Evolutionary conservation across 1,140 invertebrate genomes (phyloP).

Genomic region (Caenorhabditis remanei): DNA sequence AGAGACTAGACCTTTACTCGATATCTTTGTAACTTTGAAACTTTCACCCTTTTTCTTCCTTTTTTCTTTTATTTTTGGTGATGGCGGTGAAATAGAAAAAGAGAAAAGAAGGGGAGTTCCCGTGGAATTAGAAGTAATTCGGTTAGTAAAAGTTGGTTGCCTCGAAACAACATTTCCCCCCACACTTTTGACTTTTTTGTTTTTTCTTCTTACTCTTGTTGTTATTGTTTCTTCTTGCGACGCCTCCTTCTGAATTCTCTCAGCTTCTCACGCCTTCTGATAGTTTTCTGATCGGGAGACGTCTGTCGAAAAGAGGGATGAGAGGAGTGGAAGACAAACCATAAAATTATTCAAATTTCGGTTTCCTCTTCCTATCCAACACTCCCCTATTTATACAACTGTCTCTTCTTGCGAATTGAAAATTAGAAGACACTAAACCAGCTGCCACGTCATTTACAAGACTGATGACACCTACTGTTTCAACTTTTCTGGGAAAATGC

Average conservation of each 20-base stretch:
- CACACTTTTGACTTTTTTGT: neutral
- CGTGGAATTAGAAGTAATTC: constrained; percentile 53
- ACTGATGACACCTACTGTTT: neutral
- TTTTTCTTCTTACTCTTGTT: neutral
- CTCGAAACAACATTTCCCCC: neutral
- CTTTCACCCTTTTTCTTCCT: neutral
- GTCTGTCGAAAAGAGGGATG: neutral
- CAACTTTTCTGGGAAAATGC: neutral
- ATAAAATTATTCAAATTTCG: constrained; percentile 52
- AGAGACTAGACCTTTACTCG: neutral
- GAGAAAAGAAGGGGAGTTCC: neutral
- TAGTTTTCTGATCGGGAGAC: neutral
- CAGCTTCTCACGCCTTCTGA: neutral
- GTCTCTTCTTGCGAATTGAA: neutral
- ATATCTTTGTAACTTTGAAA: neutral
- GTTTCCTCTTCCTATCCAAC: neutral
- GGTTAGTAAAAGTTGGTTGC: constrained; percentile 36
- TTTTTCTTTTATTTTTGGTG: too few species aligned
- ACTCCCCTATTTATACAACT: constrained; percentile 31
- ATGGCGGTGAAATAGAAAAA: too few species aligned
- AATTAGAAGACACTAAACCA: neutral
- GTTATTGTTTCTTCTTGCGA: neutral
- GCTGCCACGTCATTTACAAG: constrained; percentile 45
- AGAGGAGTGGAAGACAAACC: constrained; percentile 16
- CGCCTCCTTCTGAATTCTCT: neutral